Evolutionary conservation across 2,888 invertebrate species (phyloP), one percentile per base, ranked within the genome.

Genomic region (Leptopilina myrica): DNA sequence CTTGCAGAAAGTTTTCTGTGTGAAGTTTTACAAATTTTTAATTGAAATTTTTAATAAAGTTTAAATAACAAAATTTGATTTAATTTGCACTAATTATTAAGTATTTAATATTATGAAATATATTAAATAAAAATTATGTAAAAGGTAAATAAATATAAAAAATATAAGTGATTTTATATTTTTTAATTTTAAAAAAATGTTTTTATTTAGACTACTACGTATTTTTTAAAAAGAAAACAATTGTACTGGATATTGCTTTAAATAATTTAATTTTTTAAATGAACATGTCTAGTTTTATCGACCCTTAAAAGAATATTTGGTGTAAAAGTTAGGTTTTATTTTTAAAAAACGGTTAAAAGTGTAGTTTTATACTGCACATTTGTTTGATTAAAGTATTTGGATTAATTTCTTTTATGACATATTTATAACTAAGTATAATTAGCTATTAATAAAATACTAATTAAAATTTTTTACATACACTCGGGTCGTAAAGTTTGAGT

Each of bases 381-480:
- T 56, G 11, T 56, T 56, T 56, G 53, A 11, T 56, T 14, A 5
- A 56, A 56, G 5, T 56, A 8, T 1, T 8, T 8, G 53, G 8
- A 43, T 43, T 6, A 14, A 56, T 56, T 14, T 5, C 14, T 56
- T 56, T 56, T 14, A 4, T 56, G 53, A 1, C 53, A 56, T 14
- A 14, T 56, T 56, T 11, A 56, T 56, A 4, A 4, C 14, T 56
- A 11, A 14, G 14, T 4, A 56, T 14, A 56, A 14, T 56, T 56
- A 14, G 53, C 12, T 56, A 56, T 56, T 56, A 56, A 56, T 56
- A 56, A 56, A 5, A 56, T 14, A 56, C 14, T 8, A 14, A 14
- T 56, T 56, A 56, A 56, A 56, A 56, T 43, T 14, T 56, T 56
- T 56, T 56, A 56, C 53, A 56, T 56, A 53, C n/a, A n/a, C n/a